A percentile compares a stretch with the other conserved stretches of the same genome.
These are phyloP conservation scores for Alces alces DNA, from an alignment of 2,113 vertebrate genomes.

Conservation along the genomic window DNA sequence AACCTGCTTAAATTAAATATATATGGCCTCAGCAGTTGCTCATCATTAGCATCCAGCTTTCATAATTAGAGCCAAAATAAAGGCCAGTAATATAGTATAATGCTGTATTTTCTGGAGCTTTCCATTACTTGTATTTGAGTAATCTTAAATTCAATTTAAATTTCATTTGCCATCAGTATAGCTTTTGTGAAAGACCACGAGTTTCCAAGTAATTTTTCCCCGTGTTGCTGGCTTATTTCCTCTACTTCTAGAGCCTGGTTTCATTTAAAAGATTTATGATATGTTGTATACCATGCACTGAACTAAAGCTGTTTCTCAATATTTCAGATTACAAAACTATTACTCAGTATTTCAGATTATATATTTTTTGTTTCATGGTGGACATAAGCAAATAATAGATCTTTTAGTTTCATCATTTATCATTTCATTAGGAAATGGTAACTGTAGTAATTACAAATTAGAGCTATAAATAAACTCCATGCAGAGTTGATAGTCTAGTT, in stretches of 20 bases:
- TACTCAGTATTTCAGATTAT: not conserved
- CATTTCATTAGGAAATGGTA: not conserved
- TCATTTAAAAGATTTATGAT: not conserved
- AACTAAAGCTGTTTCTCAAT: not conserved
- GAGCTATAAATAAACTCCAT: not conserved
- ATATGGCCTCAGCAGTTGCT: not conserved
- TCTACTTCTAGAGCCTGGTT: not conserved
- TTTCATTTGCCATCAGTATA: not conserved
- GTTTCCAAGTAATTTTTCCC: not conserved
- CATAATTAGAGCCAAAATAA: not conserved
- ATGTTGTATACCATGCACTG: not conserved
- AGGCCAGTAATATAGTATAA: not conserved
- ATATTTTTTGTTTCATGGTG: not conserved
- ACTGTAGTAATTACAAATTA: not conserved
- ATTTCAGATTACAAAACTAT: not conserved
- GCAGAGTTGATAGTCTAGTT: not conserved
- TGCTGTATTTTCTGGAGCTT: not conserved
- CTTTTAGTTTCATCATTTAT: not conserved
- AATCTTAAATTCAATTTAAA: constrained; percentile 8
- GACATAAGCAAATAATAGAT: not conserved
- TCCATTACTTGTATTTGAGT: not conserved
- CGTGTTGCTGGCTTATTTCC: not conserved
- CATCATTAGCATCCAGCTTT: not conserved
- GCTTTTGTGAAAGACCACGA: not conserved
- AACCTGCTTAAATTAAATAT: not conserved